Evolutionary conservation across 2,888 invertebrate genomes (phyloP), one percentile per base, ranked within the genome.

Genomic region (Eurytoma adleriae): DNA sequence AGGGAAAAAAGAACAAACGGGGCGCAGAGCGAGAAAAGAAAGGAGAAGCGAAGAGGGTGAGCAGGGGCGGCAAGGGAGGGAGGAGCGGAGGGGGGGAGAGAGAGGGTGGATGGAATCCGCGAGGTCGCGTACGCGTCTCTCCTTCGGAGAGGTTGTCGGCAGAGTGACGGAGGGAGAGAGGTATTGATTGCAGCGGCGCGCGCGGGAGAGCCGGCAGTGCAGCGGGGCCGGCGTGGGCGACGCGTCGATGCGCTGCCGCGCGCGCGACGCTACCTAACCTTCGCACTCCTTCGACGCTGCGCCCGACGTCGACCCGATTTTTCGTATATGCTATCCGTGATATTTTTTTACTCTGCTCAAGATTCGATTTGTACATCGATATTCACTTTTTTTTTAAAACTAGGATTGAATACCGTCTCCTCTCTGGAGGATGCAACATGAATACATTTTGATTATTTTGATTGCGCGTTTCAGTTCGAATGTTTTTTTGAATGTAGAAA

Each of bases 181-280:
- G 86, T 87, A 88, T 88, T 87, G 88, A 87, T 88, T 88, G 86
- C 88, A 87, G 85, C 85, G 40, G 86, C 87, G 85, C 87, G 85
- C 27, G 50, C 67, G 54, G 40, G 7, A 40, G 40, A 40, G 40
- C 40, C 52, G 27, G 10, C 16, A 16, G 20, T 48, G 71, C 71
- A 71, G 66, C 75, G 20, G 27, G 48, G 40, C 40, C 20, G 14
- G n/a, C 57, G 59, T 40, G 10, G 40, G 54, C 54, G 64, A 7
- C 5, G 64, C 62, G n/a, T 24, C 16, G 24, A 20, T 54, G 54
- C 54, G 16, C 54, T 54, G 18, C 20, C 64, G 64, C 30, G 62
- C 13, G 20, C 61, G 52, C 59, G 61, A 4, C 71, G 50, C 52
- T 52, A 72, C 72, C 72, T 72, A 72, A 72, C 72, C 72, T 72